A percentile compares a stretch with the other conserved stretches of the same genome.
phyloP scores from a whole-genome alignment of 2,888 invertebrate genomes.

The Himalopsyche kuldschensis region DNA sequence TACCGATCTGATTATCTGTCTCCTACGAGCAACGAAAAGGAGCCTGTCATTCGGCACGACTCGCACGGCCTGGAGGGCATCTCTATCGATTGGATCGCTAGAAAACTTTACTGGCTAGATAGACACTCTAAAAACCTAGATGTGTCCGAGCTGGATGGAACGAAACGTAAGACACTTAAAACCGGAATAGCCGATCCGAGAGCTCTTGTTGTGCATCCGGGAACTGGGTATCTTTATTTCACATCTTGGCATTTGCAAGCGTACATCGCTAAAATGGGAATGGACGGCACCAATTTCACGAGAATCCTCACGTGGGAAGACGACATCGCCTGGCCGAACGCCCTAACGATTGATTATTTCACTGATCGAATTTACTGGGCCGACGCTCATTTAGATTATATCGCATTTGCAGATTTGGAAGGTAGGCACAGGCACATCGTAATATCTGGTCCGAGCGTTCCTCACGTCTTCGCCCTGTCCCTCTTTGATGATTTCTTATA shows the following conservation, averaged over 20 bases:
- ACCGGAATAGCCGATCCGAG: constrained; percentile 91
- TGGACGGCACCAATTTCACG: constrained; percentile 93
- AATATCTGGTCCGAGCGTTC: constrained; percentile 77
- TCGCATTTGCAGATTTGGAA: constrained; percentile 92
- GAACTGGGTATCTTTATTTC: constrained; percentile 89
- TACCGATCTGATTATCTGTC: constrained; percentile 70
- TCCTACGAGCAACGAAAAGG: constrained; percentile 65
- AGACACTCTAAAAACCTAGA: constrained; percentile 92
- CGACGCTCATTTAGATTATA: constrained; percentile 97
- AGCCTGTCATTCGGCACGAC: constrained; percentile 88
- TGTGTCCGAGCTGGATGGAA: constrained; percentile 92
- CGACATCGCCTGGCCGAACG: constrained; percentile 98
- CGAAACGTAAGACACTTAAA: constrained; percentile 84
- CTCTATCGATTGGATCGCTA: constrained; percentile 93
- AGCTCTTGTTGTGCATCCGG: constrained; percentile 93
- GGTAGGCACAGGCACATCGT: constrained; percentile 85
- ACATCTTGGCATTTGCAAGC: constrained; percentile 96
- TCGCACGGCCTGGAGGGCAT: constrained; percentile 97
- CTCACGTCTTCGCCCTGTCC: constrained; percentile 93
- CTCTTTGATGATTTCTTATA: constrained; percentile 92
- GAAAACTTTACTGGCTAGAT: constrained; percentile 97
- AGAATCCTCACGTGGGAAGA: constrained; percentile 89
- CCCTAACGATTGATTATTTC: constrained; percentile 93
- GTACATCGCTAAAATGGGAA: constrained; percentile 94
- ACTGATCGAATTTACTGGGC: constrained; percentile 96